phyloP scores from a whole-genome alignment of 2,888 invertebrate species.

The Pseudococcus jackbeardsleyi region DNA sequence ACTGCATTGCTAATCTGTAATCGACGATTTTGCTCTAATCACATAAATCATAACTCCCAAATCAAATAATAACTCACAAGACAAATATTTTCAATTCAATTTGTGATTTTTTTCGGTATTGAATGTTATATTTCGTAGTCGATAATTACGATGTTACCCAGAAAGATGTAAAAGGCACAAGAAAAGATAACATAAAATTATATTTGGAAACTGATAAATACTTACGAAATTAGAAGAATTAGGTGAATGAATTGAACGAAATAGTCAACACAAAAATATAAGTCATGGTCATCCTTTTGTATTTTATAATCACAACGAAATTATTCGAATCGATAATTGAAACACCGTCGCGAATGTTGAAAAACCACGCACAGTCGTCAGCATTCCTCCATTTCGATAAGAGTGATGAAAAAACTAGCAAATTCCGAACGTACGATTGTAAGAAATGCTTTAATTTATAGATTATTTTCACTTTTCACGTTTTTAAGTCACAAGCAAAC shows the following conservation, averaged over 20 bases:
- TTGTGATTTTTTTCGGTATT: no score
- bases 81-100: no score
- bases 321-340: background rate
- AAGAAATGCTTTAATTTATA: background rate
- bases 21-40: background rate
- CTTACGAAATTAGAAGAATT: background rate
- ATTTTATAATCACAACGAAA: background rate
- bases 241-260: background rate
- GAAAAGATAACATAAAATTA: background rate
- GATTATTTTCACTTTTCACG: background rate
- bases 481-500: background rate
- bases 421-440: background rate
- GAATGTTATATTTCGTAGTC: no score
- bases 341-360: background rate
- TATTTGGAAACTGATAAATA: background rate
- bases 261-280: background rate
- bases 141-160: background rate
- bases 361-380: background rate
- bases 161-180: background rate
- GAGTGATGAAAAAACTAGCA: background rate
- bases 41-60: no score
- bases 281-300: conserved; percentile 30
- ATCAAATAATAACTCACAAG: no score
- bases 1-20: no score
- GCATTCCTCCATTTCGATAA: background rate